These are phyloP conservation scores for Pipra filicauda DNA, from an alignment of 2,113 vertebrate species.

Conservation along the genomic window DNA sequence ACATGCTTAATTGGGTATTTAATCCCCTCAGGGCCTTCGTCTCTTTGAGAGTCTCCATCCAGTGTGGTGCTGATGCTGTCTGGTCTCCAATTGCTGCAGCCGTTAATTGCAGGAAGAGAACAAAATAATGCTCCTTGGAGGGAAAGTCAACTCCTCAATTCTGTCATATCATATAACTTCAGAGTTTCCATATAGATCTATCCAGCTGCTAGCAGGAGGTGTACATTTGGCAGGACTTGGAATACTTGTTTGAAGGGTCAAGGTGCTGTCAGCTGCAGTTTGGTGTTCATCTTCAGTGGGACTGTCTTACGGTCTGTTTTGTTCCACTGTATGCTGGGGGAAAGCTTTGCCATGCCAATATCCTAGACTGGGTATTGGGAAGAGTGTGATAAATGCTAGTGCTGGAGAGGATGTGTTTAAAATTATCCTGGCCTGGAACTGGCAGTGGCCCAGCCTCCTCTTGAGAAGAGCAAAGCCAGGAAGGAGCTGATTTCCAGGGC, in stretches of 20 bases:
- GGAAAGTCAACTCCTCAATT: neutral
- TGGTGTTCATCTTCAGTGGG: neutral
- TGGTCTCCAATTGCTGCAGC: neutral
- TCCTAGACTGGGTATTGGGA: neutral
- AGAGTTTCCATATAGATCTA: neutral
- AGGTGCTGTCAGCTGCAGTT: neutral
- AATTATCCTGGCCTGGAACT: slow-evolving; percentile 18
- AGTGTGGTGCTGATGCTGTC: neutral
- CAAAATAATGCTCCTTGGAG: neutral
- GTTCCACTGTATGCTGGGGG: neutral
- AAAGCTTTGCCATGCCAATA: neutral
- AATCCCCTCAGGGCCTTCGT: neutral
- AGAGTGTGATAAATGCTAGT: neutral
- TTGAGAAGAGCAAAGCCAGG: neutral
- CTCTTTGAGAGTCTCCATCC: neutral
- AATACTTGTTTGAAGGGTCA: neutral
- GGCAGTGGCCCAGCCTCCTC: neutral
- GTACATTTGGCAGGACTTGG: neutral
- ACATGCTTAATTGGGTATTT: neutral
- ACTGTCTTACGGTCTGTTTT: neutral
- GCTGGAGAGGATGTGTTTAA: neutral
- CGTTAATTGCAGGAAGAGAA: neutral
- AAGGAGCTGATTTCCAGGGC: slow-evolving; percentile 32
- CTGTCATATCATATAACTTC: neutral
- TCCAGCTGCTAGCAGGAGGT: neutral